Evolutionary conservation across 2,113 vertebrate genomes (phyloP).

Genomic region (Aspiorhynchus laticeps): DNA sequence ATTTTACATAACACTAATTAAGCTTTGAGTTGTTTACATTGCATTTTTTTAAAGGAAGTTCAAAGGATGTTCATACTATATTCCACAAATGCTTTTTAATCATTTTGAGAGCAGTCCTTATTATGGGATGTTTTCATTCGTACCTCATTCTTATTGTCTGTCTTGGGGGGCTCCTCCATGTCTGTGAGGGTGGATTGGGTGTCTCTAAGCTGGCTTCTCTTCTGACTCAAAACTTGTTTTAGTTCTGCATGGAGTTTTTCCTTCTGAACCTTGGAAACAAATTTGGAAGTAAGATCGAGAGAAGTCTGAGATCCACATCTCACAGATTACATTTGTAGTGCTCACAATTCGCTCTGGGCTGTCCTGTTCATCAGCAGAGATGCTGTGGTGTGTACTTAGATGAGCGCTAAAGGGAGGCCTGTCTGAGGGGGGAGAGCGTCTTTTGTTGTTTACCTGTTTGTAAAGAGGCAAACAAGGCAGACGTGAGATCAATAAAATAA

Average conservation of each 20-base stretch:
- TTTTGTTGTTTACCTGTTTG: slow-evolving; percentile 74
- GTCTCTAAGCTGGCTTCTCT: slow-evolving; percentile 72
- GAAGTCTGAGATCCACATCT: background rate
- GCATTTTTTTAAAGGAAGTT: background rate
- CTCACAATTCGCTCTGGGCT: slow-evolving; percentile 78
- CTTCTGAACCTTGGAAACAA: slow-evolving; percentile 78
- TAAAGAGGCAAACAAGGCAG: background rate
- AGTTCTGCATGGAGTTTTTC: slow-evolving; percentile 87
- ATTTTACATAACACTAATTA: background rate
- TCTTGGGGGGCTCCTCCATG: slow-evolving; percentile 70
- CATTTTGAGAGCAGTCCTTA: background rate
- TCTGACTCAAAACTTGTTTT: slow-evolving; percentile 83
- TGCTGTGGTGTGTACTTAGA: slow-evolving; percentile 66
- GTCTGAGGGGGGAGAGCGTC: slow-evolving; percentile 67
- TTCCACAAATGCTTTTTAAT: background rate
- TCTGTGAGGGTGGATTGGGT: slow-evolving; percentile 63
- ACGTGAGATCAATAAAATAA: background rate
- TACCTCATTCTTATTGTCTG: slow-evolving; percentile 67
- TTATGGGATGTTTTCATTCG: background rate
- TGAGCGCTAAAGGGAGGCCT: slow-evolving; percentile 66
- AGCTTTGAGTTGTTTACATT: background rate
- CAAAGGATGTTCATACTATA: background rate
- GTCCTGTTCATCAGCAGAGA: slow-evolving; percentile 73
- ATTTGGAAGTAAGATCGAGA: background rate
- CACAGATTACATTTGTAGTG: background rate